These are phyloP conservation scores for Auanema sp. DNA, from an alignment of 2,888 invertebrate genomes.

Conservation along the genomic window DNA sequence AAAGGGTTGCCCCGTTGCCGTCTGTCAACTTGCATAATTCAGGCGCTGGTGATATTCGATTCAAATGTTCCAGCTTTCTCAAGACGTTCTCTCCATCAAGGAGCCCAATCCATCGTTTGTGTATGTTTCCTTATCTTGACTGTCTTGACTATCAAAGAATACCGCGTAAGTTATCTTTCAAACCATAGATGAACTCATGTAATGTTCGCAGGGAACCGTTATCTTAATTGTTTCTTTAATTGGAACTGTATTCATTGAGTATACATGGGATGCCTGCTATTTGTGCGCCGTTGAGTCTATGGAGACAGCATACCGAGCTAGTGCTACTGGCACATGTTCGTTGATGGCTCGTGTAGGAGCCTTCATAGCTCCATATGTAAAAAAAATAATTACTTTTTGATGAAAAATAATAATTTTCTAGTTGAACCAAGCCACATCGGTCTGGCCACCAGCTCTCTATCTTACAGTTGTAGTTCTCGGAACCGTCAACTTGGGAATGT, in stretches of 20 bases:
- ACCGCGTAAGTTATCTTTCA: slow-evolving; percentile 28
- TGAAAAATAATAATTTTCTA: slow-evolving; percentile 24
- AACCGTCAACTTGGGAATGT: slow-evolving; percentile 47
- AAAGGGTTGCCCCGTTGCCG: too few relatives aligned
- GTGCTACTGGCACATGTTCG: slow-evolving; percentile 57
- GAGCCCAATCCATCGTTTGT: slow-evolving; percentile 54
- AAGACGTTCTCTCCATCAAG: slow-evolving; percentile 58
- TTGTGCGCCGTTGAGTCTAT: slow-evolving; percentile 59
- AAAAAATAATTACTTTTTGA: not conserved
- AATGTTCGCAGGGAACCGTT: slow-evolving; percentile 44
- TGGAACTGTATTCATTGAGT: slow-evolving; percentile 62
- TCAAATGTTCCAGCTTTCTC: slow-evolving; percentile 52
- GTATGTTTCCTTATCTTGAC: slow-evolving; percentile 57
- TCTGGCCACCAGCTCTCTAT: slow-evolving; percentile 58
- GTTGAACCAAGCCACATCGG: slow-evolving; percentile 52
- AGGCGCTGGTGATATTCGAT: slow-evolving; percentile 56
- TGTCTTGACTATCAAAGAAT: slow-evolving; percentile 46
- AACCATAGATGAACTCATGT: not conserved
- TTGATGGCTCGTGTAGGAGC: slow-evolving; percentile 59
- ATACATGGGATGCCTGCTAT: slow-evolving; percentile 63
- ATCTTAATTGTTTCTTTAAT: slow-evolving; percentile 57
- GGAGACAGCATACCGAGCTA: slow-evolving; percentile 54
- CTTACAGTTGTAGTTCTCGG: slow-evolving; percentile 55
- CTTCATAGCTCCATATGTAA: slow-evolving; percentile 54
- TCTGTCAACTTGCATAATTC: slow-evolving; percentile 3